Evolutionary conservation across 2,113 vertebrate species (phyloP).

Genomic region (Ibidorhyncha struthersii): DNA sequence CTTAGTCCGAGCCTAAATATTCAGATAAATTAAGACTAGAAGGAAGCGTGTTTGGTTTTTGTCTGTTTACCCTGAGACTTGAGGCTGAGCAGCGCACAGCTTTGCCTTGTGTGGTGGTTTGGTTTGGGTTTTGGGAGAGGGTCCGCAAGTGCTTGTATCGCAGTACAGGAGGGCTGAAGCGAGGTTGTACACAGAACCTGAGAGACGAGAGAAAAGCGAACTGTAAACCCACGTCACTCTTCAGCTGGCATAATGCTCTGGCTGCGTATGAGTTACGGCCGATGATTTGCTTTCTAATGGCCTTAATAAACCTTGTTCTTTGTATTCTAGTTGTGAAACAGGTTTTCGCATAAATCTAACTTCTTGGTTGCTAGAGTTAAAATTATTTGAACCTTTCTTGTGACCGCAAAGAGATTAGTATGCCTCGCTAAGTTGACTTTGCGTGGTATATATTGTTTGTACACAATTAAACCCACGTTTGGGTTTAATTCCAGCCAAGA

Average conservation of each 20-base stretch:
- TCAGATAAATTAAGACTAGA: fast-evolving
- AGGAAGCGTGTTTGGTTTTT: fast-evolving
- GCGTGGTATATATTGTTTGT: background rate
- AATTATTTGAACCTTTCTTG: background rate
- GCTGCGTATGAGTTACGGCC: background rate
- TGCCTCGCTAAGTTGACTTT: background rate
- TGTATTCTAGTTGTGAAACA: background rate
- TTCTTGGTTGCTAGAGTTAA: background rate
- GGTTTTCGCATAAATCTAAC: background rate
- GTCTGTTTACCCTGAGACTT: fast-evolving
- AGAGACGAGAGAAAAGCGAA: background rate
- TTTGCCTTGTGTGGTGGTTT: background rate
- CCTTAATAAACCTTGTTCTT: conserved; percentile 47
- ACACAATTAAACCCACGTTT: background rate
- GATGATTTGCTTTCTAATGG: conserved; percentile 1
- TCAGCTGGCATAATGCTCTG: background rate
- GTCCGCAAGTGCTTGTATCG: background rate
- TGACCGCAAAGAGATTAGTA: background rate
- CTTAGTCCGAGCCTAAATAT: fast-evolving
- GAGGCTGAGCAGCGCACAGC: background rate
- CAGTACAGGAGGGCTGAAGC: background rate
- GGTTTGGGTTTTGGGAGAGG: background rate
- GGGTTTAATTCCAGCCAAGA: background rate
- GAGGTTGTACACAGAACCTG: background rate
- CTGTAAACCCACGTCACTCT: background rate